Evolutionary conservation across 2,797 vertebrate species (phyloP).

Genomic region (Sciurus carolinensis): DNA sequence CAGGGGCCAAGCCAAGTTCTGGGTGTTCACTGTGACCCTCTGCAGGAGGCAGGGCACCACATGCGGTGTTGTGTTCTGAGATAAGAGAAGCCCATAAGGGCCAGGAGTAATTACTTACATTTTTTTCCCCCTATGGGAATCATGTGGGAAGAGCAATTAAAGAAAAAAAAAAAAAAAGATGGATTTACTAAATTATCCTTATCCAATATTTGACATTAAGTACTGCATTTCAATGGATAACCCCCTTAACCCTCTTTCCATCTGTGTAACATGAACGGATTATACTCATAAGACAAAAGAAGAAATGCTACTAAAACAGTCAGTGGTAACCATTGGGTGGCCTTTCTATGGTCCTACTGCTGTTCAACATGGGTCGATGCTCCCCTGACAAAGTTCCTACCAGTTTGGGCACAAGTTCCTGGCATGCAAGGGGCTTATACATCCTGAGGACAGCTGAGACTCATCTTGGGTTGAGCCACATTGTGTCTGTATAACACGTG

Average conservation of each 20-base stretch:
- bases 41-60: slow-evolving; percentile 45
- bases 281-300: slow-evolving; percentile 67
- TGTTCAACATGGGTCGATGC: background rate
- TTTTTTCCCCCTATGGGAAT: slow-evolving; percentile 80
- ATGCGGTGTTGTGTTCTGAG: slow-evolving; percentile 65
- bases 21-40: slow-evolving; percentile 38
- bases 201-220: slow-evolving; percentile 72
- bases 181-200: slow-evolving; percentile 84
- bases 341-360: background rate
- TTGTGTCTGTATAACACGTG: background rate
- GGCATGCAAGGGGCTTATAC: background rate
- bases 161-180: slow-evolving; percentile 77
- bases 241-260: slow-evolving; percentile 77
- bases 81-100: slow-evolving; percentile 65
- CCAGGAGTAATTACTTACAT: slow-evolving; percentile 74
- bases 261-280: slow-evolving; percentile 77
- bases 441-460: background rate
- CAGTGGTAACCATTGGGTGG: background rate
- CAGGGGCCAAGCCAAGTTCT: background rate
- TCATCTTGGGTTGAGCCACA: background rate
- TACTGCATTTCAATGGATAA: slow-evolving; percentile 81
- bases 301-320: slow-evolving; percentile 64
- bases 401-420: background rate
- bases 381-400: background rate
- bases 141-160: slow-evolving; percentile 79